These are phyloP conservation scores for Oscheius sp. DNA, from an alignment of 2,888 invertebrate genomes.

Conservation along the genomic window DNA sequence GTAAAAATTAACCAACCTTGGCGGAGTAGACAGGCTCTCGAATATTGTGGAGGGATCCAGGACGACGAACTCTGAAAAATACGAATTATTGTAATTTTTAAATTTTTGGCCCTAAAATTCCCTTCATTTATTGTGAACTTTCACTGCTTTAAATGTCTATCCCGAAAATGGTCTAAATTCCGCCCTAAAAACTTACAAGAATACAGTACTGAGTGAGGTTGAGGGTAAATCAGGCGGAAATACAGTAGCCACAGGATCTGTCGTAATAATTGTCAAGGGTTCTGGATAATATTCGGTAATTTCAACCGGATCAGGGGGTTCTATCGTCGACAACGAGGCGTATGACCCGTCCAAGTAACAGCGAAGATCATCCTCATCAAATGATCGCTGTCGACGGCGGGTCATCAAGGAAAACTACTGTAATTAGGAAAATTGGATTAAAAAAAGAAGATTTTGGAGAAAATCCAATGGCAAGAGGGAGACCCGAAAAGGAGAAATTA, in stretches of 20 bases:
- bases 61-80: conserved; percentile 30
- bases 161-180: neutral
- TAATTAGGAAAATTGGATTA: neutral
- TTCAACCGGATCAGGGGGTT: conserved; percentile 23
- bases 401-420: conserved; percentile 27
- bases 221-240: conserved; percentile 44
- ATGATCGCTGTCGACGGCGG: conserved; percentile 30
- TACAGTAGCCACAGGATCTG: conserved; percentile 47
- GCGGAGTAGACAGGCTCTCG: conserved; percentile 22
- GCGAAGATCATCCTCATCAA: conserved; percentile 51
- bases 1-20: conserved; percentile 5
- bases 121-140: neutral
- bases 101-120: neutral
- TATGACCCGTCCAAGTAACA: conserved; percentile 52
- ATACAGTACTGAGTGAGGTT: conserved; percentile 47
- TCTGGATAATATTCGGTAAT: conserved; percentile 26
- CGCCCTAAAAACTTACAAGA: conserved; percentile 39
- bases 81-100: neutral
- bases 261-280: conserved; percentile 36
- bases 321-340: conserved; percentile 10
- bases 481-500: neutral
- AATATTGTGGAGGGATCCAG: conserved; percentile 20
- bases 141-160: too few relatives aligned
- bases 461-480: neutral
- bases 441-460: too few relatives aligned